These are phyloP conservation scores for Pachypeltis micranthus DNA, from an alignment of 1,140 invertebrate genomes.

Conservation along the genomic window DNA sequence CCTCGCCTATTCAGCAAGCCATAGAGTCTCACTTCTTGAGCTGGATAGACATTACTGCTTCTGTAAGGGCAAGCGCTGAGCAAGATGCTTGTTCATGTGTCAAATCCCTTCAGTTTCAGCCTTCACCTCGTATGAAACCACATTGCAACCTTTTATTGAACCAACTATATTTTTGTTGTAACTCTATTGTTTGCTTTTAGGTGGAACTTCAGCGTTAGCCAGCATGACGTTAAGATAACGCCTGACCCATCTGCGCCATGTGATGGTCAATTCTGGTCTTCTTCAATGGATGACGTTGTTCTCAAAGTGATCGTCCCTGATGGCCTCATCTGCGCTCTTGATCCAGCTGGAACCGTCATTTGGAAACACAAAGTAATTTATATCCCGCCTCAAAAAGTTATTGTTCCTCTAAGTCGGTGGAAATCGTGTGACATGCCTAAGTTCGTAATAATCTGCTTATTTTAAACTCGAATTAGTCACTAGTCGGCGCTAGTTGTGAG, in stretches of 20 bases:
- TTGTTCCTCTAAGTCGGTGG: background rate
- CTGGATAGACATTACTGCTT: too few relatives aligned
- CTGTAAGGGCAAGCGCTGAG: too few relatives aligned
- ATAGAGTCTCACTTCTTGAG: too few relatives aligned
- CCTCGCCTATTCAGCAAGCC: too few relatives aligned
- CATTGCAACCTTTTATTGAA: too few relatives aligned
- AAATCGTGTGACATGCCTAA: background rate
- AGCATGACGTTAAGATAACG: constrained; percentile 63
- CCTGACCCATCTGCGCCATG: constrained; percentile 40
- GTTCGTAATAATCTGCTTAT: background rate
- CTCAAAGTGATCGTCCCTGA: constrained; percentile 59
- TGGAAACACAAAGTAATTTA: constrained; percentile 58
- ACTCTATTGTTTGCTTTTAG: too few relatives aligned
- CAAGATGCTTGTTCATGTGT: too few relatives aligned
- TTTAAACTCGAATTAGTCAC: too few relatives aligned
- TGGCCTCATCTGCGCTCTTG: constrained; percentile 54
- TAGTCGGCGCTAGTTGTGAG: too few relatives aligned
- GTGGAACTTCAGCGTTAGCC: constrained; percentile 92
- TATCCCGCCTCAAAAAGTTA: background rate
- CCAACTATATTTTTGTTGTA: too few relatives aligned
- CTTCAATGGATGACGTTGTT: constrained; percentile 39
- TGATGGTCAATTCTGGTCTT: constrained; percentile 29
- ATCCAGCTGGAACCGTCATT: constrained; percentile 39
- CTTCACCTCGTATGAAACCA: too few relatives aligned
- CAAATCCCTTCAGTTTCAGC: too few relatives aligned